Evolutionary conservation across 2,797 vertebrate genomes (phyloP), one percentile per base, ranked within the genome.

Genomic region (Apogon hyalosoma): DNA sequence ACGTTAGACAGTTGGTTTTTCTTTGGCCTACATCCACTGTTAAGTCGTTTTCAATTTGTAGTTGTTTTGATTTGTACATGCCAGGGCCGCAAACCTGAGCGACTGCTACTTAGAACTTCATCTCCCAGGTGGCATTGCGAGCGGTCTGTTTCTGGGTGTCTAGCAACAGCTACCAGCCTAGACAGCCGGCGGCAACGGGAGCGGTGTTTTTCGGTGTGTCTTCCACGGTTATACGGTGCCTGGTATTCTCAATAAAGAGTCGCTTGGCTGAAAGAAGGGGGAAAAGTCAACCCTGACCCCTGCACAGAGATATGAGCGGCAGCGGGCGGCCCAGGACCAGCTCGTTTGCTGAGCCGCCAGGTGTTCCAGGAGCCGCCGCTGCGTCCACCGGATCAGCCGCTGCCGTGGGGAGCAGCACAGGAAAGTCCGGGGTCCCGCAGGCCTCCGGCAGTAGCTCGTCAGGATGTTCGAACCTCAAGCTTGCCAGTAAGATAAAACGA

Each of bases 241-340:
- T 65, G 69, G 67, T 72, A 15, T 77, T 68, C 38, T 67, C 28
- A 56, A 38, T 76, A 72, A 51, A 69, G 60, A 80, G 64, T 74
- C 75, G 54, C 62, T 80, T 75, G 79, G 79, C 73, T 76, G 78
- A 59, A 89, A 78, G 54, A 73, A 28, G 24, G 82, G 74, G 74
- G 24, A 71, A 80, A 73, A 62, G 69, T 77, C 69, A 83, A 90
- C 78, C 81, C 90, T 87, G 88, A 92, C 66, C 88, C 78, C 88
- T 89, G 80, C 83, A 85, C 84, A 84, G 84, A 92, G 92, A 94
- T 92, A 94, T 94, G 93, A 93, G 91, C 93, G 93, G 93, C 94
- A 95, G 95, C 92, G 95, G 95, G 92, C 94, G 95, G 94, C 92
- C 94, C 88, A 95, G 95, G 90, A 95, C 95, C 83, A 95, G 95